Evolutionary conservation across 1,140 invertebrate genomes (phyloP), one percentile per base, ranked within the genome.

Genomic region (Liolophura sinensis): DNA sequence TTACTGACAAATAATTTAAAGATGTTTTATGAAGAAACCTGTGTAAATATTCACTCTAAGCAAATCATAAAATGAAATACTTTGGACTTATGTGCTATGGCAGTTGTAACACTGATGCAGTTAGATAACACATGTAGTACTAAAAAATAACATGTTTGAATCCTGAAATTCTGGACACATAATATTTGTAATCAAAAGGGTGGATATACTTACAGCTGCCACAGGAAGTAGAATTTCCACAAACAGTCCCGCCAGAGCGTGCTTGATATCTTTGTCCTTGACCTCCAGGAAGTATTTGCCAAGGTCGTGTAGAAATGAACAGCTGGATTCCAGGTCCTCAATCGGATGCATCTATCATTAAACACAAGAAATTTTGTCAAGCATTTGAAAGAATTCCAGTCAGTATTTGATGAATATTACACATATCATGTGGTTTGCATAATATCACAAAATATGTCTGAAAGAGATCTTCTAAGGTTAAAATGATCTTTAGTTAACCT

Each of bases 211-310:
- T 85, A 96, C 94, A 54, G 96, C 96, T 62, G 97, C 96, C 24
- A 99, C 96, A 5, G 98, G 98, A 64, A 99, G 92, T 1, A 99
- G 86, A 76, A 99, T 99, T 85, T 99, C 98, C 46, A 99, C 97
- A 87, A 99, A 98, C 16, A 99, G 87, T 6, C 96, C 96, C 60
- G 97, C 97, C 16, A 99, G 85, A 0, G 97, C 96, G 85, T 99
- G 97, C 78, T 99, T 96, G 11, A 99, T 94, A 84, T 99, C 97
- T 84, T 98, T 97, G 77, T 99, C 96, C 84, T 98, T 98, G 24
- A 85, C 78, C 87, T 99, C 98, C 3, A 98, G 86, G 83, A 99
- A 99, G 85, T 98, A 99, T 76, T 96, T 94, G 4, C 95, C 97
- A 83, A 96, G 95, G 81, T 99, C 97, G 84, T 99, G 95, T 86